Evolutionary conservation across 2,888 invertebrate species (phyloP).

Genomic region (Drosophila rellima): DNA sequence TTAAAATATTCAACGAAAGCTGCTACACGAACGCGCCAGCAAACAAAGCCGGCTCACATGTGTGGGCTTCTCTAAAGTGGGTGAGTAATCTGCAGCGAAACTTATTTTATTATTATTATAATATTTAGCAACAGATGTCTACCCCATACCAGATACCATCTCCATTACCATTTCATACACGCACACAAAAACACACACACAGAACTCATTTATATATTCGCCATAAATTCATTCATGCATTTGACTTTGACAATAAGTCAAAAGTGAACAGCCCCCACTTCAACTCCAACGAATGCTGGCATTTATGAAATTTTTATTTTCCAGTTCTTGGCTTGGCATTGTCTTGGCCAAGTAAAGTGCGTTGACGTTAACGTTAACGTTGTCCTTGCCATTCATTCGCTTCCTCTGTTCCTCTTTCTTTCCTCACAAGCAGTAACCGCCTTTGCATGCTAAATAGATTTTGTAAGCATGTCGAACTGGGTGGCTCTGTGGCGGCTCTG

Average conservation of each 20-base stretch:
- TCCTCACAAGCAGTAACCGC: conserved; percentile 19
- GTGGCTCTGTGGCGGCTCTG: conserved; percentile 13
- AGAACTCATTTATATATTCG: conserved; percentile 28
- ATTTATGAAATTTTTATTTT: conserved; percentile 44
- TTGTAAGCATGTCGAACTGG: conserved; percentile 30
- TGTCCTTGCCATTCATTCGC: conserved; percentile 13
- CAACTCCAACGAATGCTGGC: conserved; percentile 23
- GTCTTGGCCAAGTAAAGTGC: conserved; percentile 38
- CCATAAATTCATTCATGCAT: conserved; percentile 68
- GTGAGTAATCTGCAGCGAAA: conserved; percentile 71
- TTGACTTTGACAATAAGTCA: conserved; percentile 67
- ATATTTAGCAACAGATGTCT: conserved; percentile 26
- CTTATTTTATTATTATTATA: conserved; percentile 24
- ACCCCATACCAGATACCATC: conserved; percentile 3
- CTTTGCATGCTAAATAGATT: conserved; percentile 69
- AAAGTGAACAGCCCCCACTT: conserved; percentile 1
- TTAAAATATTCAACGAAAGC: conserved; percentile 41
- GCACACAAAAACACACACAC: conserved; percentile 17
- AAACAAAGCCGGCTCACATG: conserved; percentile 76
- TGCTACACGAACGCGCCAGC: conserved; percentile 59
- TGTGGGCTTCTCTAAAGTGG: conserved; percentile 79
- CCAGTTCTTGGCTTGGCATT: conserved; percentile 21
- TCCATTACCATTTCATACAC: conserved; percentile 29
- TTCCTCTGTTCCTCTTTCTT: conserved; percentile 9
- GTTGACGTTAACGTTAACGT: conserved; percentile 13